phyloP scores from a whole-genome alignment of 2,797 vertebrate species.

The Alosa sapidissima region DNA sequence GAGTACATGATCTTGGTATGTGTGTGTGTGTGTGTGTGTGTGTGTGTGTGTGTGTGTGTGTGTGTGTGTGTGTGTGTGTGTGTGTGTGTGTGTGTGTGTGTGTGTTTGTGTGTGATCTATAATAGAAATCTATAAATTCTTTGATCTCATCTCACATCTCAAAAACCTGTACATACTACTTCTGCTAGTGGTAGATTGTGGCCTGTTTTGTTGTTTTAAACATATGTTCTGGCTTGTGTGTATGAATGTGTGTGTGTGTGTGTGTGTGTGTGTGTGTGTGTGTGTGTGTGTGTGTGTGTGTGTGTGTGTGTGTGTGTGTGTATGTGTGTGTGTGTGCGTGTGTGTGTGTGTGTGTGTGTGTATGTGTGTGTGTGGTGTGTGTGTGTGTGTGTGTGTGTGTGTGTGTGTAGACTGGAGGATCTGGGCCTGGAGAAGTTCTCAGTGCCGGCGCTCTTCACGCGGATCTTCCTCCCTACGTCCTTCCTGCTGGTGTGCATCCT shows the following conservation, averaged over 20 bases:
- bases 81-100: constrained; percentile 59
- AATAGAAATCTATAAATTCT: too few relatives aligned
- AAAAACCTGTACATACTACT: not conserved
- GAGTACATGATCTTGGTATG: constrained; percentile 54
- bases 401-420: constrained; percentile 80
- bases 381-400: constrained; percentile 27
- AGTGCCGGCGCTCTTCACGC: constrained; percentile 86
- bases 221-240: not conserved
- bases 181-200: not conserved
- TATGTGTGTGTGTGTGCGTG: not conserved
- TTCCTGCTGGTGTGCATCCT: constrained; percentile 92
- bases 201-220: not conserved
- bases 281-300: constrained; percentile 5
- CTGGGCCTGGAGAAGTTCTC: constrained; percentile 89
- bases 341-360: not conserved
- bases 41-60: constrained; percentile 57
- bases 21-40: constrained; percentile 58
- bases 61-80: constrained; percentile 5
- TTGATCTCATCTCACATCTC: too few relatives aligned
- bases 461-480: constrained; percentile 91
- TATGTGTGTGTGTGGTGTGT: constrained; percentile 18
- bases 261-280: not conserved
- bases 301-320: constrained; percentile 15
- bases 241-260: not conserved
- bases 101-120: constrained; percentile 55